Base-by-base conservation (phyloP, 2,888 invertebrate species). In the Dusona sp. region DNA sequence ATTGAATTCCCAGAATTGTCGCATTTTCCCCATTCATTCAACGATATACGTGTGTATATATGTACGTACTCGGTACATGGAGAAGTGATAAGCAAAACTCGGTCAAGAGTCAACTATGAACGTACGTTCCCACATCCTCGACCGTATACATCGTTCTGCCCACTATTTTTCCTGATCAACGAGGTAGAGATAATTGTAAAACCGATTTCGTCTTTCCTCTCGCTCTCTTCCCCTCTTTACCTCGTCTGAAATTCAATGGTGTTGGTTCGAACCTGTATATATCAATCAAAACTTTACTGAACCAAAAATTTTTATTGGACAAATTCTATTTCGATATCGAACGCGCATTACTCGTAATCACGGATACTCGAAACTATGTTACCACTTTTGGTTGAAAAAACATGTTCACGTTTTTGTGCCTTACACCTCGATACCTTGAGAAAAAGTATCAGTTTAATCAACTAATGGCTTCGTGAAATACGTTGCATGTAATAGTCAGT, bases 81-180 rank as follows among this genome's bases (percentile, higher is more conserved):
- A 51, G 61, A 61, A 83, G 54, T 65, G 79, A 80, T 68, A 84
- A 77, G 72, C 45, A 79, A 84, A 87, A 87, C 82, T 85, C 85
- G 88, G 88, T 85, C 87, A 85, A 87, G 84, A 87, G 89, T 84
- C 86, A 84, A 78, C 75, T 38, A 19, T 33, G 75, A 84, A 64
- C 73, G 38, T 75, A 64, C 51, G 33, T 54, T 67, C 16, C 54
- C n/a, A 57, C 64, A 64, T 36, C 42, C 33, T 67, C 77, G 65
- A 73, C 38, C 64, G 72, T 81, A 48, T 73, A 29, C 19, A 22
- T 38, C 29, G 22, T 48, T 57, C 45, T 33, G 25, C 38, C 75
- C 57, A 61, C 45, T 72, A 82, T 78, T 83, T 84, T 79, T 70
- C 73, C 29, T 48, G 61, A 80, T 85, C 38, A 51, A 73, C 68